Conservation (phyloP, 2,888 invertebrate genomes). For the Drosophila neoperkinsi region DNA sequence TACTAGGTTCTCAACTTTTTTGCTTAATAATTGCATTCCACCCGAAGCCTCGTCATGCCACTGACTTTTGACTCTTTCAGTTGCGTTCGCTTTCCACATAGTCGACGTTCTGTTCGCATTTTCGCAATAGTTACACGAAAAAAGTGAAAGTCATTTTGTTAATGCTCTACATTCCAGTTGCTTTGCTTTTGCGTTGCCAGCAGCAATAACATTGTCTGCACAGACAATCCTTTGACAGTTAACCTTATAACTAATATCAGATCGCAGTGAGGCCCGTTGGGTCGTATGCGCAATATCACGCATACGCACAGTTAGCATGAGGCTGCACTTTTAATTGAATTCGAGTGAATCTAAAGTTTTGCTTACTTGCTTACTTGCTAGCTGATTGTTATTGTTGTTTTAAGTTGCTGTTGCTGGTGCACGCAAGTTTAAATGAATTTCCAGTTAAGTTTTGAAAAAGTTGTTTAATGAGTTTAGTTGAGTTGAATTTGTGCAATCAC, state of each 20-base stretch:
- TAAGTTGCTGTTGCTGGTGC: conserved; percentile 8
- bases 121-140: conserved; percentile 15
- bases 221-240: conserved; percentile 51
- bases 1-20: conserved; percentile 2
- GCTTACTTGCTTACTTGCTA: conserved; percentile 10
- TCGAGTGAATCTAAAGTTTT: conserved; percentile 70
- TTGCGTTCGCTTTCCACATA: conserved; percentile 26
- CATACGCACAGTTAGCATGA: conserved; percentile 59
- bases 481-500: conserved; percentile 53
- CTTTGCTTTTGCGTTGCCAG: conserved; percentile 1
- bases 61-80: conserved; percentile 21
- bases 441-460: conserved; percentile 57
- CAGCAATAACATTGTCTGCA: conserved; percentile 31
- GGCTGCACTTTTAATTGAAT: conserved; percentile 74
- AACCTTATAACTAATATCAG: conserved; percentile 42
- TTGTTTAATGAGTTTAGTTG: conserved; percentile 65
- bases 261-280: conserved; percentile 38
- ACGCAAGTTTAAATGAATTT: conserved; percentile 72
- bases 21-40: conserved; percentile 50
- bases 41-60: conserved; percentile 45
- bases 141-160: conserved; percentile 74
- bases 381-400: conserved; percentile 18
- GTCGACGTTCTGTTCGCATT: conserved; percentile 35
- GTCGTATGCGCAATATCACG: conserved; percentile 75
- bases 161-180: conserved; percentile 49